These are phyloP conservation scores for Syrrhaptes paradoxus DNA, from an alignment of 2,113 vertebrate genomes.

Conservation along the genomic window DNA sequence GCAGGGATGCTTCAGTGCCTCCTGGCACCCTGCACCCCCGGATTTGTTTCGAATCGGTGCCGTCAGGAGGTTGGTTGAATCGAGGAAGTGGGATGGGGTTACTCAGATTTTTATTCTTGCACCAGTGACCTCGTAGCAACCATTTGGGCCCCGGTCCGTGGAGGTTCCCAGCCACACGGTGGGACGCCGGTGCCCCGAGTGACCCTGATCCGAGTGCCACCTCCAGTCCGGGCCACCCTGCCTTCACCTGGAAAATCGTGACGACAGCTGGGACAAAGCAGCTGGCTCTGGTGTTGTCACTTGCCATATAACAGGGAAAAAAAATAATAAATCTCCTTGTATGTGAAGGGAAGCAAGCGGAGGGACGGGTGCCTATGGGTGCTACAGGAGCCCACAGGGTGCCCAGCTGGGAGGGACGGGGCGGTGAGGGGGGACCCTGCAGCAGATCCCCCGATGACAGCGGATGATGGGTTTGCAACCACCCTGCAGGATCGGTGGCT, in stretches of 20 bases:
- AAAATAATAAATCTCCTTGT: too few relatives aligned
- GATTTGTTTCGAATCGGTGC: fast-evolving
- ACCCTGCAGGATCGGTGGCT: not conserved
- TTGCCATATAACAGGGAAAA: not conserved
- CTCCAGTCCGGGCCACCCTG: not conserved
- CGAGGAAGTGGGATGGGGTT: fast-evolving
- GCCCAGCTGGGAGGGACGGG: not conserved
- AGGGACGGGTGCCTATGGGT: not conserved
- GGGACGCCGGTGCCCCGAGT: fast-evolving
- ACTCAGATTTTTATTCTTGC: not conserved
- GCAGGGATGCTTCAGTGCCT: not conserved
- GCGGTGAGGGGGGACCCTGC: not conserved
- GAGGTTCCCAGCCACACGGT: fast-evolving
- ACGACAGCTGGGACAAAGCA: not conserved
- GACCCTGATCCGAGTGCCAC: fast-evolving
- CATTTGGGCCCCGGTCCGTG: not conserved
- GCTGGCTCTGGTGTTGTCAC: not conserved
- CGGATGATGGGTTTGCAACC: fast-evolving
- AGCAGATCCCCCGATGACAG: not conserved
- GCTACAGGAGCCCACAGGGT: fast-evolving
- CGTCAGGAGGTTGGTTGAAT: not conserved
- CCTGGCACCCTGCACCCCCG: not conserved
- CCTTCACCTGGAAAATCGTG: fast-evolving
- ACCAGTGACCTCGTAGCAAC: not conserved
- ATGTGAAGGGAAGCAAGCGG: not conserved